Conservation (phyloP, 2,113 vertebrate genomes). For the Okapia johnstoni region DNA sequence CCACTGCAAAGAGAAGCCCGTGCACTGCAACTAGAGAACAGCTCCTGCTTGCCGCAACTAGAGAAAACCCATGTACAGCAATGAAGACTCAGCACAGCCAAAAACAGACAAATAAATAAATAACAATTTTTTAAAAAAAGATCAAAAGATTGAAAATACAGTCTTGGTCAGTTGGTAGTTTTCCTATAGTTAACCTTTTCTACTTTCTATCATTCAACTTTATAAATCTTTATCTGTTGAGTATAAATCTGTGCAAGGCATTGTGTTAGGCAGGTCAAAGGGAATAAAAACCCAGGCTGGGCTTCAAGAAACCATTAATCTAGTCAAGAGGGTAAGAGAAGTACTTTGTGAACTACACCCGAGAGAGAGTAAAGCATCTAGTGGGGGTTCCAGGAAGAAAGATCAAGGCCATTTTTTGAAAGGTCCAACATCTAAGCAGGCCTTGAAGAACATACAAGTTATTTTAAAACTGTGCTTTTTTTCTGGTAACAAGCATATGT, state of each 20-base stretch:
- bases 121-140: neutral
- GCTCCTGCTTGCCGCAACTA: fast-evolving
- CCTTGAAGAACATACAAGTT: neutral
- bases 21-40: neutral
- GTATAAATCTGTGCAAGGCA: neutral
- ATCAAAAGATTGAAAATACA: neutral
- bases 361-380: neutral
- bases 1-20: neutral
- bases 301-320: neutral
- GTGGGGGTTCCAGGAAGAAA: neutral
- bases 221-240: neutral
- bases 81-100: neutral
- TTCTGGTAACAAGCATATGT: neutral
- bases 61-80: neutral
- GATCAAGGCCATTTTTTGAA: neutral
- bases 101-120: neutral
- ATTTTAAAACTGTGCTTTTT: neutral
- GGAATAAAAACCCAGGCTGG: neutral
- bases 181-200: neutral
- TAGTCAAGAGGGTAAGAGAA: neutral
- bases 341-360: neutral
- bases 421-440: neutral
- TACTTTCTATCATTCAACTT: neutral
- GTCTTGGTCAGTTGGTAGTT: neutral
- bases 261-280: neutral